A percentile compares a stretch with the other conserved stretches of the same genome.
phyloP scores from a whole-genome alignment of 2,113 vertebrate genomes.

The Smithornis capensis region DNA sequence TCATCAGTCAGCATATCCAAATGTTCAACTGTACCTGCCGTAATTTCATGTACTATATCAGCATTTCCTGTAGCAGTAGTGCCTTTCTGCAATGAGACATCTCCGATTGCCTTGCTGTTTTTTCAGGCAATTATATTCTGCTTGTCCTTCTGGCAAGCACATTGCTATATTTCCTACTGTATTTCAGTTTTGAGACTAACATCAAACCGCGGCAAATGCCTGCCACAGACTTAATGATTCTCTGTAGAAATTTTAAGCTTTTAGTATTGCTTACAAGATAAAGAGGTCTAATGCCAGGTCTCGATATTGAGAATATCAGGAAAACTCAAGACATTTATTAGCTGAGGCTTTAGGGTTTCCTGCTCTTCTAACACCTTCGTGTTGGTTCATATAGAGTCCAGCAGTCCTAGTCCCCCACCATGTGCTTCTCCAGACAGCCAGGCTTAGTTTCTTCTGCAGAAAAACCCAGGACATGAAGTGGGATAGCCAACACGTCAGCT shows the following conservation, averaged over 20 bases:
- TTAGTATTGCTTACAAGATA: not conserved
- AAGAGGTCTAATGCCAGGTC: not conserved
- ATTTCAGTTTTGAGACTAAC: not conserved
- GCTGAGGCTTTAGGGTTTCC: not conserved
- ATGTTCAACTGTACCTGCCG: constrained; percentile 34
- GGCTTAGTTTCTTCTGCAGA: not conserved
- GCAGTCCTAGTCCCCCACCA: not conserved
- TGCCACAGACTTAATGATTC: not conserved
- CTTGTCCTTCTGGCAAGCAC: not conserved
- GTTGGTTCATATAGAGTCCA: not conserved
- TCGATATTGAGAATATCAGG: not conserved
- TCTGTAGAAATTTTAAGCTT: not conserved
- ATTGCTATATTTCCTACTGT: not conserved
- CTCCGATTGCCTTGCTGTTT: not conserved
- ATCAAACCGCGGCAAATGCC: not conserved
- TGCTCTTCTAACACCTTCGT: not conserved
- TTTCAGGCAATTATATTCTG: constrained; percentile 14
- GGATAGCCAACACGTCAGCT: not conserved
- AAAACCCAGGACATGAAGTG: not conserved
- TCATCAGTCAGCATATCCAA: constrained; percentile 41
- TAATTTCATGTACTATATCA: constrained; percentile 32
- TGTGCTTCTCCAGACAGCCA: not conserved
- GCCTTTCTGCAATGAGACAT: constrained; percentile 2
- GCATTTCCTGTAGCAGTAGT: constrained; percentile 18
- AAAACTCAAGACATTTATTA: not conserved